Base-by-base conservation (phyloP, 2,888 invertebrate species). In the Diarsia mendica region DNA sequence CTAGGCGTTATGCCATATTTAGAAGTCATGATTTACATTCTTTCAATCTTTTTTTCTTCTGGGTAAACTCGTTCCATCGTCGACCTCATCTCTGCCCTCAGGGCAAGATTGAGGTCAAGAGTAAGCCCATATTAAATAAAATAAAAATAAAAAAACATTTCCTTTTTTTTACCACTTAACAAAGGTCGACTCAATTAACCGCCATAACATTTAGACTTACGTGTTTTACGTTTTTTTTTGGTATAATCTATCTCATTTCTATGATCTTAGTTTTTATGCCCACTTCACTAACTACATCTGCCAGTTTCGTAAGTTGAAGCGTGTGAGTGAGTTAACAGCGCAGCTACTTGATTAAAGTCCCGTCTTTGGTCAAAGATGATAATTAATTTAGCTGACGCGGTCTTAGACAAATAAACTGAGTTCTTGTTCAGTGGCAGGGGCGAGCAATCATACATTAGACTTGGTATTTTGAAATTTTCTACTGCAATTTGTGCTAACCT, bases 361-460 rank as follows among this genome's bases (percentile, higher is more conserved):
- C 33, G n/a, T n/a, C 13, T 51, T 51, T 11, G 33, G 4, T 15
- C 49, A 44, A 49, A 63, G 23, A 58, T 51, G 46, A 6, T 65
- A 79, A 51, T 79, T 71, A 64, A 79, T 80, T 58, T 60, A 66
- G 48, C 13, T 51, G n/a, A 51, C 60, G 15, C 9, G 18, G 23
- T 39, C 15, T 64, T 77, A 10, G 5, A 49, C 28, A 49, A 64
- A 55, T 49, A 15, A 58, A 67, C 18, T 23, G 18, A 66, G 18
- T 58, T 46, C 10, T 58, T 58, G 51, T 23, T 11, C 6, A 64
- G 23, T 39, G 9, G 15, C 2, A 55, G 23, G 23, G 28, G 15
- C 23, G 23, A 8, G 15, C 8, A 28, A 18, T 3, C 13, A 28
- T 18, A 18, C 9, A 28, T 8, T 15, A 58, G 23, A 15, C 28